Percentiles rank a stretch among this genome's conserved stretches.
These are phyloP conservation scores for Callospermophilus lateralis DNA, from an alignment of 2,113 vertebrate genomes.

Conservation along the genomic window DNA sequence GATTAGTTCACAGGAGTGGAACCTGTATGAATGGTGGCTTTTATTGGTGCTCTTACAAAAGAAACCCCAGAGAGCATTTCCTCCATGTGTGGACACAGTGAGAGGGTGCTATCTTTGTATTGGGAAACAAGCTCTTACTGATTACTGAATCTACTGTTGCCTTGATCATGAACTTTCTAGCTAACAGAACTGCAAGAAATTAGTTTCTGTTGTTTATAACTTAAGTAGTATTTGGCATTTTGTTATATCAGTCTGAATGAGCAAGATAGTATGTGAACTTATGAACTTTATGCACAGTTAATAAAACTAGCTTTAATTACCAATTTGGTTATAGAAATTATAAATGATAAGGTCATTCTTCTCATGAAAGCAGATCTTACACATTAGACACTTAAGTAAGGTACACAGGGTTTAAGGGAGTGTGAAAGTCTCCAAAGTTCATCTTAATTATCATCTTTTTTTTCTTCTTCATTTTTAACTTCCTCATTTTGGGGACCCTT, in stretches of 20 bases:
- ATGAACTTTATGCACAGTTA: slow-evolving; percentile 11
- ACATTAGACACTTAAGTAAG: slow-evolving; percentile 3
- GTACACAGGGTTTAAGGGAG: background rate
- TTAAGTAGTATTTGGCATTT: background rate
- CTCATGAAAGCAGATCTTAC: slow-evolving; percentile 30
- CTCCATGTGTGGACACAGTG: background rate
- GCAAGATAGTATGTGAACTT: background rate
- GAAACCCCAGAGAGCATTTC: background rate
- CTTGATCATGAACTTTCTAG: background rate
- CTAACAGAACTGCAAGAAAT: background rate
- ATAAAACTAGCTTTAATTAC: slow-evolving; percentile 49
- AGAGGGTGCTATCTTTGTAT: background rate
- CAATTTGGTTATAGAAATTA: background rate
- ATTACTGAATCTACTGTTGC: background rate
- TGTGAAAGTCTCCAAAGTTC: background rate
- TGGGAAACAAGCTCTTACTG: background rate
- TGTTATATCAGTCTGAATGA: background rate
- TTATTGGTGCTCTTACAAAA: background rate
- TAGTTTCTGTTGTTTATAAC: background rate
- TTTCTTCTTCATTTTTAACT: background rate
- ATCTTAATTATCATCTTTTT: background rate
- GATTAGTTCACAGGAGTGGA: background rate
- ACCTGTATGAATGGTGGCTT: background rate
- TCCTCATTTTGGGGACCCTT: background rate
- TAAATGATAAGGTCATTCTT: slow-evolving; percentile 53